Evolutionary conservation across 2,113 vertebrate species (phyloP).

Genomic region (Podocnemis expansa): DNA sequence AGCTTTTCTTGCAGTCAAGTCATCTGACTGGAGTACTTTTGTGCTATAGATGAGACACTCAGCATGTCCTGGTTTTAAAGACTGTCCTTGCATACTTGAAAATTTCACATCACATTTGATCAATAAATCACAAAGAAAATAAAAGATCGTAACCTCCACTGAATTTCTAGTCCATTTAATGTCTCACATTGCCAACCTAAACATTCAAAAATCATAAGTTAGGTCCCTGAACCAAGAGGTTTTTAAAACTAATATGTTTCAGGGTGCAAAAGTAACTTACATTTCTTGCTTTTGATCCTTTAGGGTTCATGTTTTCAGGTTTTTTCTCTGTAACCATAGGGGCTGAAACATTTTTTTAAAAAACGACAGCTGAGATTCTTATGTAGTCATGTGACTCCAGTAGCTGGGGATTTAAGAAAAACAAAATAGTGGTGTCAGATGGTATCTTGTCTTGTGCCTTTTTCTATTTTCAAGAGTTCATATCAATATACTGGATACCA

Average conservation of each 20-base stretch:
- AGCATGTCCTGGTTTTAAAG: not conserved
- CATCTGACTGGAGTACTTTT: not conserved
- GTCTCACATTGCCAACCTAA: not conserved
- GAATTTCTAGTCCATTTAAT: not conserved
- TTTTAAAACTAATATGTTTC: not conserved
- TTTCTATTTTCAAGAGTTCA: not conserved
- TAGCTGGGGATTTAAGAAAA: not conserved
- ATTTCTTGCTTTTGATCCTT: not conserved
- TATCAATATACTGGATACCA: not conserved
- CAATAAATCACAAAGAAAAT: not conserved
- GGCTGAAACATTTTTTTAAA: not conserved
- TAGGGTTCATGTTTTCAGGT: not conserved
- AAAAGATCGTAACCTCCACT: not conserved
- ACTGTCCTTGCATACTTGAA: not conserved
- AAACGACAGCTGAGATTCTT: not conserved
- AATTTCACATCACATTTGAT: accelerated
- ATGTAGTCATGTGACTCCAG: not conserved
- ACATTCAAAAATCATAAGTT: not conserved
- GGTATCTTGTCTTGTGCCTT: too few relatives aligned
- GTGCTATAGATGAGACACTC: not conserved
- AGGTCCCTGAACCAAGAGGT: not conserved
- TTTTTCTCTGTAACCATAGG: conserved; percentile 3
- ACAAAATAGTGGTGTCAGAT: not conserved
- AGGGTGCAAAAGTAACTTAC: not conserved
- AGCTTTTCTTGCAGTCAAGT: not conserved